phyloP scores from a whole-genome alignment of 2,113 vertebrate species.

The Casuarius casuarius region DNA sequence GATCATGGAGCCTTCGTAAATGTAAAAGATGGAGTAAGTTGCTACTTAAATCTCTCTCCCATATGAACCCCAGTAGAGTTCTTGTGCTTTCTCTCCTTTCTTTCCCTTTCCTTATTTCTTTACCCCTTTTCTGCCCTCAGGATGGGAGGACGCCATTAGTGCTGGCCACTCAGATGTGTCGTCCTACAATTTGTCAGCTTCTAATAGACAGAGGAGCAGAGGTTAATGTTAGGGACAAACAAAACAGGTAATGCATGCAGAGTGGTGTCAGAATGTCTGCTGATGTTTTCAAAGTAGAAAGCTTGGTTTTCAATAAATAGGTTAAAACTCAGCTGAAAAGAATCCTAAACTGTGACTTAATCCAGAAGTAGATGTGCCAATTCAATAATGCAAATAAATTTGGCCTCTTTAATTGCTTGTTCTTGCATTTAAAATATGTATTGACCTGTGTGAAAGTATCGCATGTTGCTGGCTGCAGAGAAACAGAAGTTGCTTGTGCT shows the following conservation, averaged over 20 bases:
- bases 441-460: neutral
- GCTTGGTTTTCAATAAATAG: neutral
- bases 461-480: neutral
- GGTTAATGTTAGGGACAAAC: slow-evolving; percentile 89
- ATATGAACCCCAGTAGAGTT: fast-evolving
- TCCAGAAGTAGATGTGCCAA: neutral
- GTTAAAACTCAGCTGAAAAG: neutral
- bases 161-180: slow-evolving; percentile 97
- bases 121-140: slow-evolving; percentile 65
- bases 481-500: neutral
- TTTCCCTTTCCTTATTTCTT: neutral
- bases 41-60: neutral
- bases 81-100: no score
- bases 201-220: slow-evolving; percentile 91
- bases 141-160: slow-evolving; percentile 93
- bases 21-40: slow-evolving; percentile 88
- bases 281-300: neutral
- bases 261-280: fast-evolving
- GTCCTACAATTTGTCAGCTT: slow-evolving; percentile 89
- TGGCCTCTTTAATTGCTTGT: neutral
- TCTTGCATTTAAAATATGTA: neutral
- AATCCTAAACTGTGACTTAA: neutral
- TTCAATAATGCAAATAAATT: fast-evolving
- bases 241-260: slow-evolving; percentile 83
- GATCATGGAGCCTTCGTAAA: slow-evolving; percentile 92